Evolutionary conservation across 2,888 invertebrate species (phyloP).

Genomic region (Coecobrya sp.): DNA sequence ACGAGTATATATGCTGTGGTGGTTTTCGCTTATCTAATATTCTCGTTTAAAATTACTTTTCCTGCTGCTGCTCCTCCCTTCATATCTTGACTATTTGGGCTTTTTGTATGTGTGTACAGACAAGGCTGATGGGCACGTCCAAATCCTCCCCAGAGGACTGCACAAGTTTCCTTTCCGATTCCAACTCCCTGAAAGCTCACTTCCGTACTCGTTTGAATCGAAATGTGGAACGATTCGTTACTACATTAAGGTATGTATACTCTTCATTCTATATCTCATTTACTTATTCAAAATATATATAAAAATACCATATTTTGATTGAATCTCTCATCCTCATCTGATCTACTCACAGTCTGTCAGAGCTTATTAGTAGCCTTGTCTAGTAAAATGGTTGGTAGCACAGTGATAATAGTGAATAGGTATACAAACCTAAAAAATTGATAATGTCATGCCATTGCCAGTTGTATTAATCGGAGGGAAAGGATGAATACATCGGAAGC

Average conservation of each 20-base stretch:
- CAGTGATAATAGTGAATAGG: neutral
- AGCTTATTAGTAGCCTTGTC: too few species aligned
- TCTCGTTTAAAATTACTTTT: slow-evolving; percentile 58
- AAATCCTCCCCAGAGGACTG: slow-evolving; percentile 91
- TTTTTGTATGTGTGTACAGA: slow-evolving; percentile 87
- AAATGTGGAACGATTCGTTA: slow-evolving; percentile 92
- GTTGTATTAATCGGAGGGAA: neutral
- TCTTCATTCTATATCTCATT: neutral
- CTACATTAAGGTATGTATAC: slow-evolving; percentile 90
- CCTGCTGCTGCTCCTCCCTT: neutral
- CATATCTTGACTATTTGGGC: neutral
- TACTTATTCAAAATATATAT: neutral
- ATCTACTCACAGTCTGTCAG: too few species aligned
- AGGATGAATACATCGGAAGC: neutral
- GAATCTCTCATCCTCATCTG: too few species aligned
- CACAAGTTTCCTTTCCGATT: slow-evolving; percentile 92
- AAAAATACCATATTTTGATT: too few species aligned
- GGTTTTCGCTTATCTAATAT: slow-evolving; percentile 57
- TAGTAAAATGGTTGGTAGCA: too few species aligned
- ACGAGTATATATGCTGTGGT: slow-evolving; percentile 13
- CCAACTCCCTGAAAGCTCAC: slow-evolving; percentile 91
- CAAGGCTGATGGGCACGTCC: slow-evolving; percentile 90
- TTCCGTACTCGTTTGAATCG: slow-evolving; percentile 94
- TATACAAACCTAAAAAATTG: neutral
- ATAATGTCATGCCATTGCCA: neutral